Evolutionary conservation across 2,797 vertebrate genomes (phyloP).

Genomic region (Chromobotia macracanthus): DNA sequence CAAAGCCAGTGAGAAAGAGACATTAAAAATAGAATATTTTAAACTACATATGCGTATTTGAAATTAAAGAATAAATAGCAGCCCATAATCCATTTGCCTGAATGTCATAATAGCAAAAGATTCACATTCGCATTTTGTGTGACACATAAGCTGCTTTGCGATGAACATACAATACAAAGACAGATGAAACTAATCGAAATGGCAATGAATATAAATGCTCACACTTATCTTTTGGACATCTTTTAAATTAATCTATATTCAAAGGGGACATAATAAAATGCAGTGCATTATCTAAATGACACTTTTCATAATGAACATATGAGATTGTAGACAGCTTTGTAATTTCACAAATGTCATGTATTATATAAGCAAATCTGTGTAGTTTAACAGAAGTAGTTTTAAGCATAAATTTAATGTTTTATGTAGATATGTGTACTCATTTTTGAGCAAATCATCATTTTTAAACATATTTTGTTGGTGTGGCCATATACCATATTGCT

Average conservation of each 20-base stretch:
- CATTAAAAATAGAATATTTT: slow-evolving; percentile 12
- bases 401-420: no score
- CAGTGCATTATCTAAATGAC: background rate
- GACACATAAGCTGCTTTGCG: slow-evolving; percentile 28
- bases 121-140: slow-evolving; percentile 7
- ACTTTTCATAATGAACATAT: background rate
- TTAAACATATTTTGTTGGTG: no score
- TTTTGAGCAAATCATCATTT: no score
- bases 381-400: background rate
- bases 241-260: background rate
- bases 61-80: slow-evolving; percentile 9
- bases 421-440: no score
- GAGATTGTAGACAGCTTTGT: background rate
- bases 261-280: background rate
- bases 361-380: background rate
- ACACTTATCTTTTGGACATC: background rate
- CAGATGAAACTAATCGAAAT: slow-evolving; percentile 31
- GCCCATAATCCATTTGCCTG: background rate
- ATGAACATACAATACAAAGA: slow-evolving; percentile 15
- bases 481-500: no score
- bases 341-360: background rate
- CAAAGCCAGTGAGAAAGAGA: background rate
- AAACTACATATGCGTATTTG: background rate
- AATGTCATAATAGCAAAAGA: background rate
- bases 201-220: slow-evolving; percentile 11